Evolutionary conservation across 1,140 invertebrate species (phyloP), one percentile per base, ranked within the genome.

Genomic region (Polyergus mexicanus): DNA sequence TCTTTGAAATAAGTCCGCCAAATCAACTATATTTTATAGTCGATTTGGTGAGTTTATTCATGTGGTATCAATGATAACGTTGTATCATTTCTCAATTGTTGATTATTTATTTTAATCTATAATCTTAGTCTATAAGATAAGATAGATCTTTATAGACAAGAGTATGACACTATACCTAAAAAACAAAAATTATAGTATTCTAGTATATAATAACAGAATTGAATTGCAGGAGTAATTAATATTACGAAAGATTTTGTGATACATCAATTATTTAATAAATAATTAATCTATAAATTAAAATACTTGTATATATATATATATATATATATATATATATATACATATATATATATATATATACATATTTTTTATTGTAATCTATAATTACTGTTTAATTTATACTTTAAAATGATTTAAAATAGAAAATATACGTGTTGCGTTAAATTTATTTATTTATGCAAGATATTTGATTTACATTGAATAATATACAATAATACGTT

Each of bases 21-120:
- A 35, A 38, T 51, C 58, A 8, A 3, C 10, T 3, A 32, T 4
- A 10, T 41, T 47, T 87, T 90, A 87, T 90, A 90, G 81, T 72
- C 38, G 2, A 35, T 71, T 19, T 6, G 13, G 62, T 0, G 19
- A 83, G 51, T 38, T 4, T 19, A 60, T 71, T 2, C 7, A 10
- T 63, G 28, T 1, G 63, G 58, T 86, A 84, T 72, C 62, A 66
- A 65, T 76, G 16, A 77, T 22, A 3, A 54, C 7, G 0, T 0
- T 66, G 28, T 25, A 35, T 28, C 25, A 28, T 28, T 28, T 1
- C 0, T 28, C 25, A 28, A 28, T 28, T 28, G 25, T 13, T 44
- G n/a, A 65, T 54, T 54, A 38, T 56, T 28, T 0, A 25, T 44
- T 25, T 10, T 51, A 66, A 78, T 69, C 68, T 22, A n/a, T 10